phyloP scores from a whole-genome alignment of 2,888 invertebrate species.

The Dolichomitus sp. region DNA sequence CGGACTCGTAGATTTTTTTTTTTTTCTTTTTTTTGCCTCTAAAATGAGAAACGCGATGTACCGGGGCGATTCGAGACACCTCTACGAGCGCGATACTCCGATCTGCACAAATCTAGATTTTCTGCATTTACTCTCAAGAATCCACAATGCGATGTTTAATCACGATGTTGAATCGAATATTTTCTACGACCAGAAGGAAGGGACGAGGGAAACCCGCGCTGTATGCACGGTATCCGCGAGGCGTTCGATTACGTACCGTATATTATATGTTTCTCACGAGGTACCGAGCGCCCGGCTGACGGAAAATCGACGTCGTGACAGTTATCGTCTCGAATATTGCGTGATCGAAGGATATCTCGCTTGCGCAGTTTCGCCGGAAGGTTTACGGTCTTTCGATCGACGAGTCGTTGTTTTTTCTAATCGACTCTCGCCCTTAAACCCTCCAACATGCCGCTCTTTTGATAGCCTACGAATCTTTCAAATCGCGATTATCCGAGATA shows the following conservation, averaged over 20 bases:
- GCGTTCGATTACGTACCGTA: conserved; percentile 63
- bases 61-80: background rate
- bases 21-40: background rate
- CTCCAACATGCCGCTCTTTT: conserved; percentile 6
- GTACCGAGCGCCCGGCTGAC: conserved; percentile 54
- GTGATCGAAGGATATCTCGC: conserved; percentile 24
- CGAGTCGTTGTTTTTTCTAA: conserved; percentile 6
- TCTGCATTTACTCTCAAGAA: background rate
- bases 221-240: conserved; percentile 5
- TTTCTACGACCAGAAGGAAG: background rate
- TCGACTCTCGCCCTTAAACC: conserved; percentile 29
- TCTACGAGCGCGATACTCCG: background rate
- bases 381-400: background rate
- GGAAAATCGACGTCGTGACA: background rate
- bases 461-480: conserved; percentile 18
- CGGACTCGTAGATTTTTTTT: background rate
- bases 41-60: background rate
- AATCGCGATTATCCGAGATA: conserved; percentile 16
- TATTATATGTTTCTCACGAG: conserved; percentile 68
- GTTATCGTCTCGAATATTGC: background rate
- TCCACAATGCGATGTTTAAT: background rate
- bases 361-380: conserved; percentile 3
- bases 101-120: conserved; percentile 14
- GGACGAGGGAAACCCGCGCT: background rate
- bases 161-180: background rate